Evolutionary conservation across 53 echinoderm and acorn worm species (phyloP), one percentile per base, ranked within the genome.

Genomic region (Arbacia lixula): DNA sequence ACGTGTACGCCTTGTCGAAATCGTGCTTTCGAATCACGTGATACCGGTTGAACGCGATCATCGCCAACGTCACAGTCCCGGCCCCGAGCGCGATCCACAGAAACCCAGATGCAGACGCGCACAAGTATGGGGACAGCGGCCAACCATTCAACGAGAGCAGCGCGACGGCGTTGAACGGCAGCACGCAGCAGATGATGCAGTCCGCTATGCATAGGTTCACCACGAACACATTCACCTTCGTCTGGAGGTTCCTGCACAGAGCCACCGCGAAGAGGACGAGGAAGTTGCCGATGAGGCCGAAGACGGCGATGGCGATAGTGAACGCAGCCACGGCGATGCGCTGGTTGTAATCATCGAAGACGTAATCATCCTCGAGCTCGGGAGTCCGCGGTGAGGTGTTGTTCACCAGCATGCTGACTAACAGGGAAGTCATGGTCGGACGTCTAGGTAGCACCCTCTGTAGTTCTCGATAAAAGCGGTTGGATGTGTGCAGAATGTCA

Each of bases 171-270:
- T 71, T 90, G 26, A 85, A 82, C 6, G 90, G 86, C 12, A 90
- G 26, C 5, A 80, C 72, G 20, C 55, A 50, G 61, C 86, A 90
- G 14, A 82, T 51, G 21, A 90, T 60, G 14, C 36, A 24, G 66
- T 79, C 90, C 2, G 90, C 71, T 2, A 90, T 41, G 26, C 82
- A 40, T 55, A 86, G 38, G 28, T 86, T 86, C 41, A 90, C 86
- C 53, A 90, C 86, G 56, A 90, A 90, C 17, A 86, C 90, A 61
- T 86, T 90, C 6, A 82, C 83, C 11, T 72, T 72, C 51, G 72
- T 86, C 35, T 80, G 86, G 16, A 90, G 72, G 29, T 86, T 86
- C 22, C 63, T 81, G 4, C 86, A 90, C 5, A 90, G 83, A 17
- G 71, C 17, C 42, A 90, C 90, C 0, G 90, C 90, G 21, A 83